These are phyloP conservation scores for Probosciger aterrimus DNA, from an alignment of 2,113 vertebrate species.

Conservation along the genomic window DNA sequence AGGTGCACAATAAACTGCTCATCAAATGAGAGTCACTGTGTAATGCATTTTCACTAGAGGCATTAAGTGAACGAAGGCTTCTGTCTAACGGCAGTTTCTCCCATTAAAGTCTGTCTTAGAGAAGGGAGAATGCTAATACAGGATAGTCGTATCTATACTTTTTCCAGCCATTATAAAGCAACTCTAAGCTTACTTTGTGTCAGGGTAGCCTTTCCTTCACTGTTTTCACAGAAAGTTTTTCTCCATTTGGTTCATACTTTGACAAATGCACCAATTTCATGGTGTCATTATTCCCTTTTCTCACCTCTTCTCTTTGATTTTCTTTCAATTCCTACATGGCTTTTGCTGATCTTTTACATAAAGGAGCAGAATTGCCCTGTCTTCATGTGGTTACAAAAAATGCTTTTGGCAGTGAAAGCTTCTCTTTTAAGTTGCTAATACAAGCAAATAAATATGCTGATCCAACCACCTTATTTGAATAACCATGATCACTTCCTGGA, in stretches of 20 bases:
- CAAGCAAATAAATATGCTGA: neutral
- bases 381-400: neutral
- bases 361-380: neutral
- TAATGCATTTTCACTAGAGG: neutral
- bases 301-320: neutral
- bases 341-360: neutral
- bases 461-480: slow-evolving; percentile 3
- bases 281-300: neutral
- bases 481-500: neutral
- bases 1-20: neutral
- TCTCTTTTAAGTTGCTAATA: neutral
- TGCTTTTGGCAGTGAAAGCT: neutral
- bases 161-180: neutral
- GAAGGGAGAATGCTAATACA: neutral
- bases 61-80: neutral
- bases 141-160: neutral
- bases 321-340: neutral
- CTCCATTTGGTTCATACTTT: neutral
- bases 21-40: neutral
- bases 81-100: neutral
- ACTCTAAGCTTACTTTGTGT: neutral
- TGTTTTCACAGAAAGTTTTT: neutral
- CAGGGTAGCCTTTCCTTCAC: neutral
- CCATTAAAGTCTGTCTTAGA: neutral
- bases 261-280: neutral